Evolutionary conservation across 92 coral and sea anemone species (phyloP).

Genomic region (Palythoa grandiflora): DNA sequence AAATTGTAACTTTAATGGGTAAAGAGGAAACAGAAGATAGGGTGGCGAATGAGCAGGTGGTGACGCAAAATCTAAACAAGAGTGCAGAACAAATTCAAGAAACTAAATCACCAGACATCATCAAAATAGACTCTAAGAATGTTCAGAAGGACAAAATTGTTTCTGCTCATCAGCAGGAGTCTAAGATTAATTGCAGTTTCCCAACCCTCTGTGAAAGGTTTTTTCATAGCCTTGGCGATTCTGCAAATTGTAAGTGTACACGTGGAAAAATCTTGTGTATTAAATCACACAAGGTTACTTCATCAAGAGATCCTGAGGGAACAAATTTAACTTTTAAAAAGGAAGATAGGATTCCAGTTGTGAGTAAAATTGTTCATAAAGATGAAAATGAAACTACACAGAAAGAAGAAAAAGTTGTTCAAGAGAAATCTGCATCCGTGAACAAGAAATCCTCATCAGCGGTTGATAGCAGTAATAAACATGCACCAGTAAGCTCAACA

Average conservation of each 20-base stretch:
- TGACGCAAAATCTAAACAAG: not conserved
- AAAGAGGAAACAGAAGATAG: conserved; percentile 72
- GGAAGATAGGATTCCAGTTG: not conserved
- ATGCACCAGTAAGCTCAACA: not conserved
- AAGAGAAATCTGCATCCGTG: conserved; percentile 21
- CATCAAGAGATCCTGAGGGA: conserved; percentile 14
- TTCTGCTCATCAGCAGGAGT: conserved; percentile 6
- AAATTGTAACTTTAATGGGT: conserved; percentile 79
- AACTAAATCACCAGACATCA: not conserved
- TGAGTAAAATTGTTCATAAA: conserved; percentile 42
- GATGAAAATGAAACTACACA: conserved; percentile 23
- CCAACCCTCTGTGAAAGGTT: conserved; percentile 62
- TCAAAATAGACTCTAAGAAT: not conserved
- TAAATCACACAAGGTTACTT: conserved; percentile 41
- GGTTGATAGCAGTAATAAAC: not conserved
- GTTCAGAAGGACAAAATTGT: not conserved
- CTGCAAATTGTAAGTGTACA: conserved; percentile 65
- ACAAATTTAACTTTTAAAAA: not conserved
- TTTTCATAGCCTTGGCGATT: conserved; percentile 63
- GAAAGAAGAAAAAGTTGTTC: conserved; percentile 19
- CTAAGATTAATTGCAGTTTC: conserved; percentile 47
- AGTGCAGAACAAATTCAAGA: not conserved
- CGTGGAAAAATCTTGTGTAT: conserved; percentile 66
- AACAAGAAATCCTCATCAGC: conserved; percentile 36
- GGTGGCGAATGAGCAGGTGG: conserved; percentile 9